Percentiles rank a stretch among this genome's conserved stretches.
These are phyloP conservation scores for Chloroclysta siterata DNA, from an alignment of 2,888 invertebrate species.

Conservation along the genomic window DNA sequence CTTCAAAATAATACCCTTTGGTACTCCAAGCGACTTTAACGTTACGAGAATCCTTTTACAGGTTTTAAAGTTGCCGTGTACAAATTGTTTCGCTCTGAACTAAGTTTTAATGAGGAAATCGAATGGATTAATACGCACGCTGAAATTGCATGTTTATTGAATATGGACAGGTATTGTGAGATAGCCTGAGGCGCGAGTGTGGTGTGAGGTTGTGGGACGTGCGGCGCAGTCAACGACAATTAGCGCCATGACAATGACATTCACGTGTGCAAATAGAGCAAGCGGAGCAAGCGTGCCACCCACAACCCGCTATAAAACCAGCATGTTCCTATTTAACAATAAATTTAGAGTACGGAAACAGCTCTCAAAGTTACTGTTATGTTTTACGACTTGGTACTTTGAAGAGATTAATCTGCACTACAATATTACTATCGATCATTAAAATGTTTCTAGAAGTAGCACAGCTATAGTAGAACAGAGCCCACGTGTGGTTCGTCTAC, in stretches of 20 bases:
- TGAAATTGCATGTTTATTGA: constrained; percentile 54
- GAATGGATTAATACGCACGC: constrained; percentile 40
- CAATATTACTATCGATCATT: neutral
- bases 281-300: constrained; percentile 46
- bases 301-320: constrained; percentile 41
- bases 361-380: too few relatives aligned
- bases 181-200: constrained; percentile 43
- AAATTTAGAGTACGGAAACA: neutral
- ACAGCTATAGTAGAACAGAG: neutral
- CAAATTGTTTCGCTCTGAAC: constrained; percentile 39
- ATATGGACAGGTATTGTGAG: constrained; percentile 52
- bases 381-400: neutral
- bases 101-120: constrained; percentile 55
- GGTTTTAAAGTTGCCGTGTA: constrained; percentile 4
- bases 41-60: constrained; percentile 40
- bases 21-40: constrained; percentile 43
- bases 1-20: constrained; percentile 56
- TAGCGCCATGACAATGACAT: constrained; percentile 80
- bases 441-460: neutral
- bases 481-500: neutral
- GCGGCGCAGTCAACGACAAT: constrained; percentile 63
- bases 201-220: constrained; percentile 42
- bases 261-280: constrained; percentile 78
- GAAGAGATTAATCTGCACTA: neutral
- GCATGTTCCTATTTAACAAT: constrained; percentile 9